Evolutionary conservation across 2,113 vertebrate genomes (phyloP).

Genomic region (Gracilinanus agilis): DNA sequence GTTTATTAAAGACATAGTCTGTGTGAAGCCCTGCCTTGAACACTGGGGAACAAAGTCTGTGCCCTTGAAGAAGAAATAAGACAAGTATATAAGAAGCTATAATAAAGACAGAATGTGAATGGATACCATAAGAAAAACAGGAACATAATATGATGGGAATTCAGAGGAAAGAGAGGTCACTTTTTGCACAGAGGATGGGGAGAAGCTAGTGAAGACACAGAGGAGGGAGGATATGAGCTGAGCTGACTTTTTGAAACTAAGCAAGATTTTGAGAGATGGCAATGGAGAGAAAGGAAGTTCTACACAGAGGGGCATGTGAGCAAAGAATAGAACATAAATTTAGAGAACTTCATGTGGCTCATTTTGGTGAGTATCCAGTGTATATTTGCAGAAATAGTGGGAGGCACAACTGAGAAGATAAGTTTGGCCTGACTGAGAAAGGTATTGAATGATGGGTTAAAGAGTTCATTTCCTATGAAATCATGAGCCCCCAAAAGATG

Average conservation of each 20-base stretch:
- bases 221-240: background rate
- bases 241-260: background rate
- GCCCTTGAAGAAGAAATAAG: background rate
- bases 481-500: background rate
- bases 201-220: background rate
- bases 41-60: background rate
- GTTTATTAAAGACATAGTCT: background rate
- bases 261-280: background rate
- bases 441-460: background rate
- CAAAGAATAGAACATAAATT: background rate
- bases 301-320: background rate
- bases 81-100: background rate
- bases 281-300: background rate
- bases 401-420: background rate
- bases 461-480: background rate
- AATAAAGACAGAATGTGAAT: background rate
- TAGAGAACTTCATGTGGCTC: background rate
- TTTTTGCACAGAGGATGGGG: background rate
- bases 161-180: background rate
- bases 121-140: background rate
- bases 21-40: background rate
- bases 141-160: background rate
- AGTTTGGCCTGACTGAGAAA: background rate
- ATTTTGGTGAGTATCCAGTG: background rate
- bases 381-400: background rate